Evolutionary conservation across 2,888 invertebrate species (phyloP), one percentile per base, ranked within the genome.

Genomic region (Cynaeus angustus): DNA sequence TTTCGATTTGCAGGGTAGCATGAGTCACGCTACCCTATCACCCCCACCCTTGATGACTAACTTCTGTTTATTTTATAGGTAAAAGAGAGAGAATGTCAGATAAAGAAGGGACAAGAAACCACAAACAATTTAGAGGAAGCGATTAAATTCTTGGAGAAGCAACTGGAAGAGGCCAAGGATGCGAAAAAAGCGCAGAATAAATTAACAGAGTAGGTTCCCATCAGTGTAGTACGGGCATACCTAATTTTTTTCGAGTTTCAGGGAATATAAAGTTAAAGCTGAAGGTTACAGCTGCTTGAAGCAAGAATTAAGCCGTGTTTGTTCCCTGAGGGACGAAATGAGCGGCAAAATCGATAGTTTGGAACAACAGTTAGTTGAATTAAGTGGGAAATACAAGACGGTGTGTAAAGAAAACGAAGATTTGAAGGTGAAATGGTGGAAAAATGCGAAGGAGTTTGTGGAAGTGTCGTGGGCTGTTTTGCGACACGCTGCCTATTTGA

Each of bases 381-480:
- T 43, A 14, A 43, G 14, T 2, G n/a, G 8, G 1, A 9, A 43
- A 5, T 53, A 43, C 26, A 43, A 62, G n/a, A 5, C 0, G 13
- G 13, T 55, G 12, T 30, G 13, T 6, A 21, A 37, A 5, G 64
- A 64, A 55, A 64, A 68, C 10, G 26, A 62, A 12, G 59, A 41
- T 50, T 26, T 74, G 12, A 71, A 75, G 28, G 0, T 46, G 28
- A 74, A 74, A 38, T 56, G 79, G 81, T 72, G 78, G 72, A 77
- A 72, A 55, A 77, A 74, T 28, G 74, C 78, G 10, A 75, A 75
- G 52, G 71, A 72, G 21, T 56, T 81, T 4, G 72, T 78, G 55
- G 64, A 67, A 53, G 69, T 79, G 70, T 77, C 78, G 68, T 72
- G 78, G 66, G 70, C 71, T 10, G 76, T 78, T 13, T 72, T 81